Conservation (phyloP, 2,888 invertebrate species). For the Oligia latruncula region DNA sequence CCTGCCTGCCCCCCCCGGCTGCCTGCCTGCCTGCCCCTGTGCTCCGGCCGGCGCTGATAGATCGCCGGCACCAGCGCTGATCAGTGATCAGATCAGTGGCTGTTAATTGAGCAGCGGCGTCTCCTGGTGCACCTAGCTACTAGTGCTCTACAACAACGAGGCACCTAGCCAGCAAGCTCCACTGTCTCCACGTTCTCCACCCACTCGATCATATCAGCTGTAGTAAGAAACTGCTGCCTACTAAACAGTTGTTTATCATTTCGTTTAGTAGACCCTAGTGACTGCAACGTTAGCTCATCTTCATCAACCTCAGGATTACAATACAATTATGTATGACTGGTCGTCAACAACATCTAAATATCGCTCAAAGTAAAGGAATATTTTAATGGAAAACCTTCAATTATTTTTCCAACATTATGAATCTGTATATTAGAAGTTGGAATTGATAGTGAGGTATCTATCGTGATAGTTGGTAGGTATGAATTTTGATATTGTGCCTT, state of each 20-base stretch:
- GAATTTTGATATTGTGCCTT: too few species aligned
- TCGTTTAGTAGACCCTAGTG: not conserved
- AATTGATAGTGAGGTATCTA: too few species aligned
- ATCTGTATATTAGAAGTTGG: not conserved
- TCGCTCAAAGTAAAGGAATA: not conserved
- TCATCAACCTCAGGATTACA: not conserved
- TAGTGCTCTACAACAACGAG: not conserved
- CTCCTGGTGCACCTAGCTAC: not conserved
- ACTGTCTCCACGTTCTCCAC: not conserved
- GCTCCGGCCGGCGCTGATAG: slow-evolving; percentile 69
- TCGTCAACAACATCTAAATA: too few species aligned
- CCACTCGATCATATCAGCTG: not conserved
- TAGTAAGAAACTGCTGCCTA: not conserved
- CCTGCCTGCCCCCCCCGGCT: not conserved
- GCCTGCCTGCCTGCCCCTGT: slow-evolving; percentile 2
- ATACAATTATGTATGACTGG: not conserved
- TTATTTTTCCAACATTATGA: not conserved
- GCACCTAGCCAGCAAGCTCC: not conserved
- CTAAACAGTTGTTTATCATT: not conserved
- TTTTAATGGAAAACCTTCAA: not conserved
- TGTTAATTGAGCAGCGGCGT: slow-evolving; percentile 34
- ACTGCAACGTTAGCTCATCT: not conserved
- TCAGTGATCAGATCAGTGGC: slow-evolving; percentile 53
- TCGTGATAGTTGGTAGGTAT: not conserved
- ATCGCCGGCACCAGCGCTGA: slow-evolving; percentile 67